A percentile compares a stretch with the other conserved stretches of the same genome.
Evolutionary conservation across 92 coral and sea anemone species (phyloP).

Genomic region (Blastomussa wellsi): DNA sequence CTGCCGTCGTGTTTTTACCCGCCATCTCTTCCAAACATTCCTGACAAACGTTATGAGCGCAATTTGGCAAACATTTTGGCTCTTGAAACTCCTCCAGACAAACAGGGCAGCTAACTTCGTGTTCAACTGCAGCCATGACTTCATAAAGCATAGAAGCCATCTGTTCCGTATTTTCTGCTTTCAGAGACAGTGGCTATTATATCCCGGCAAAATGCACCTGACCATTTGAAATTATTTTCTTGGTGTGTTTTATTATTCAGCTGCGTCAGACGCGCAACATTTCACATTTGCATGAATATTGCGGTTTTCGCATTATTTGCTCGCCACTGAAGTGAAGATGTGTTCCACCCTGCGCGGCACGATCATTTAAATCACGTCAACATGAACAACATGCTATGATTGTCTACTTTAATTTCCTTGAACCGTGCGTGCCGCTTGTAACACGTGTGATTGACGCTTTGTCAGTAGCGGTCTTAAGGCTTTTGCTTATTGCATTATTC

Average conservation of each 20-base stretch:
- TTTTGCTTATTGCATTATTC: not conserved
- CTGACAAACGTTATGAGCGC: constrained; percentile 68
- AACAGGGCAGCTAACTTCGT: constrained; percentile 62
- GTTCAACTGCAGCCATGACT: constrained; percentile 18
- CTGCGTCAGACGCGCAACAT: constrained; percentile 35
- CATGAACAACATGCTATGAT: not conserved
- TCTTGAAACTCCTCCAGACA: constrained; percentile 68
- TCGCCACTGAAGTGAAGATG: not conserved
- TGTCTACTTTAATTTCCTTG: not conserved
- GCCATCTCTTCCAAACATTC: constrained; percentile 62
- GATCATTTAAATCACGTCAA: not conserved
- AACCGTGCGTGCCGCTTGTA: not conserved
- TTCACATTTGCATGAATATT: constrained; percentile 25
- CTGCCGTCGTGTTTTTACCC: constrained; percentile 6
- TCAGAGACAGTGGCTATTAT: not conserved
- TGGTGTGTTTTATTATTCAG: constrained; percentile 6
- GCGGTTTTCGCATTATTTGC: constrained; percentile 1
- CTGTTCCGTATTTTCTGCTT: not conserved
- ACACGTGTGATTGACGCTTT: constrained; percentile 1
- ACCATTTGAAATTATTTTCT: not conserved
- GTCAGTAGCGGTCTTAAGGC: not conserved
- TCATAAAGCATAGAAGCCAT: constrained; percentile 26
- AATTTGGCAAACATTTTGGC: constrained; percentile 64
- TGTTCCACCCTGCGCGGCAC: not conserved
- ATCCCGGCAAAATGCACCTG: not conserved